Conservation (phyloP, 2,113 vertebrate genomes). For the Noturus placidus region DNA sequence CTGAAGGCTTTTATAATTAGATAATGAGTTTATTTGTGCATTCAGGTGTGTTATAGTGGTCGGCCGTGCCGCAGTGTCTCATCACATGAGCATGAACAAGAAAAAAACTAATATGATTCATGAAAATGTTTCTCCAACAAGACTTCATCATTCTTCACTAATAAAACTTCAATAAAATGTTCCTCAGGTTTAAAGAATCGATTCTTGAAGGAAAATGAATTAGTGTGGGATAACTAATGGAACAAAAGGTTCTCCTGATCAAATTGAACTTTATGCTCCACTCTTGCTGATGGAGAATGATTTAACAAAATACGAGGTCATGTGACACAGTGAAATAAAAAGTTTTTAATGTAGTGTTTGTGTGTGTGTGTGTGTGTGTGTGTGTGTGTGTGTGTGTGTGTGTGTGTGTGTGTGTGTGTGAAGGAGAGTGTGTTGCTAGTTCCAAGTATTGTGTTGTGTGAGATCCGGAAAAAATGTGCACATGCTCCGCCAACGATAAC, state of each 20-base stretch:
- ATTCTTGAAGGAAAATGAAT: slow-evolving; percentile 3
- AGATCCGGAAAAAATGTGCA: slow-evolving; percentile 46
- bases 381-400: neutral
- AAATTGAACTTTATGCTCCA: neutral
- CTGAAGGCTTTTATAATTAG: neutral
- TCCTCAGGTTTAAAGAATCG: neutral
- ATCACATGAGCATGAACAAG: neutral
- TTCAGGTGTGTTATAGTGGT: neutral
- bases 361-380: neutral
- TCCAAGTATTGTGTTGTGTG: neutral
- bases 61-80: neutral
- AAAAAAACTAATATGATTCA: neutral
- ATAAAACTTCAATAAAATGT: neutral
- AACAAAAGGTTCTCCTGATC: neutral
- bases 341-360: neutral
- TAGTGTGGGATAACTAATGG: neutral
- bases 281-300: neutral
- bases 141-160: slow-evolving; percentile 2
- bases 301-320: neutral
- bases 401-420: neutral
- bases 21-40: slow-evolving; percentile 20
- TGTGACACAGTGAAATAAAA: neutral
- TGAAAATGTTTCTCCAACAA: neutral
- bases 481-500: slow-evolving; percentile 51
- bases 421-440: neutral